Conservation (phyloP, 1,140 invertebrate species). For the Papilio polytes region DNA sequence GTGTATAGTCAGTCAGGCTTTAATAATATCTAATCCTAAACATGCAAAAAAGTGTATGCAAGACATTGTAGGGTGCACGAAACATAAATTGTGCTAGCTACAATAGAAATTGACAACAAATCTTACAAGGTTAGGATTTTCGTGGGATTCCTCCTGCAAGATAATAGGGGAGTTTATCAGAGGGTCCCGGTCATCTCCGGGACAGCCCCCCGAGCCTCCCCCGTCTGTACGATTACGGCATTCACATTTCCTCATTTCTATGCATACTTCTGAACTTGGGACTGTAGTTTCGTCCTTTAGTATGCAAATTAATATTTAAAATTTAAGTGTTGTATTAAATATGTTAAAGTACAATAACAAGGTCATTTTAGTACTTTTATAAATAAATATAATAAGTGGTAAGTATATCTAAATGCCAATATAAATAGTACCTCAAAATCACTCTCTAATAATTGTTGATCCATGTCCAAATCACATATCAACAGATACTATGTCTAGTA, state of each 20-base stretch:
- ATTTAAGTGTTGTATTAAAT: not conserved
- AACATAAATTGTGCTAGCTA: constrained; percentile 62
- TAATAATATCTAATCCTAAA: not conserved
- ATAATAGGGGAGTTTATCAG: constrained; percentile 69
- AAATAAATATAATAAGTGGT: constrained; percentile 17
- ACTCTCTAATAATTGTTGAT: constrained; percentile 56
- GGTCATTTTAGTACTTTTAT: constrained; percentile 12
- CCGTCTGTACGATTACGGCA: constrained; percentile 72
- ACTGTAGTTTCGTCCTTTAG: constrained; percentile 70
- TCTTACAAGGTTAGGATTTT: constrained; percentile 76
- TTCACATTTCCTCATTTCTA: constrained; percentile 80
- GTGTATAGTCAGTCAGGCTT: not conserved
- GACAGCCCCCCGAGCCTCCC: constrained; percentile 56
- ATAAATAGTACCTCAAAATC: constrained; percentile 59
- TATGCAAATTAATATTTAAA: constrained; percentile 40
- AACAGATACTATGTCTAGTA: constrained; percentile 13
- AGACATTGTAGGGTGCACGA: constrained; percentile 49
- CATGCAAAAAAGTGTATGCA: constrained; percentile 42
- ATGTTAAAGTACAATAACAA: not conserved
- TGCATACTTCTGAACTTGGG: constrained; percentile 77
- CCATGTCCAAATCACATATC: constrained; percentile 47
- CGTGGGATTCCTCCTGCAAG: constrained; percentile 71
- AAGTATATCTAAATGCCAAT: constrained; percentile 9
- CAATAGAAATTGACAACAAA: constrained; percentile 51
- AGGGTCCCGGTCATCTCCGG: constrained; percentile 67